phyloP scores from a whole-genome alignment of 35 echinoderm and acorn worm species.

The Eucidaris tribuloides region DNA sequence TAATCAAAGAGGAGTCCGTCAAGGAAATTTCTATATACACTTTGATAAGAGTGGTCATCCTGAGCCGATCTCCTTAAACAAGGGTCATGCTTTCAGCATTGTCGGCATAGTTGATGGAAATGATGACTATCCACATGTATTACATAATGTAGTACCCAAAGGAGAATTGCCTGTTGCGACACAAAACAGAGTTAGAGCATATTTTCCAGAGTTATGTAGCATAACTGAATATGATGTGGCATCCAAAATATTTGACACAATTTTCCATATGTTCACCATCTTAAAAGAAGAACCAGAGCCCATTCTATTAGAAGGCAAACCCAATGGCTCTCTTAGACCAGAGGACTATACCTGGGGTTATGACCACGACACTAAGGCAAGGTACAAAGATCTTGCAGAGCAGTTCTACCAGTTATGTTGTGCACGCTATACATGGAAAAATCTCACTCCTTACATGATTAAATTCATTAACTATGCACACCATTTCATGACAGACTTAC shows the following conservation, averaged over 20 bases:
- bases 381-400: conserved; percentile 43
- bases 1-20: conserved; percentile 35
- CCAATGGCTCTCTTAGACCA: conserved; percentile 6
- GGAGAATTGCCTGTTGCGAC: neutral
- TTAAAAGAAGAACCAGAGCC: conserved; percentile 20
- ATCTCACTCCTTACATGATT: conserved; percentile 84
- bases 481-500: conserved; percentile 33
- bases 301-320: conserved; percentile 2
- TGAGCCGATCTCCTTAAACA: conserved; percentile 44
- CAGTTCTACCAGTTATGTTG: conserved; percentile 55
- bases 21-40: conserved; percentile 61
- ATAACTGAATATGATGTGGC: conserved; percentile 36
- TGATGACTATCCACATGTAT: conserved; percentile 43
- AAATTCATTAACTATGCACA: conserved; percentile 58
- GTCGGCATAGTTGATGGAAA: conserved; percentile 2
- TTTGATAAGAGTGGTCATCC: conserved; percentile 50
- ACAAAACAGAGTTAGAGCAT: neutral
- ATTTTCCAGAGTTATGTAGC: neutral
- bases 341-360: conserved; percentile 74
- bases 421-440: conserved; percentile 22
- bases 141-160: conserved; percentile 16
- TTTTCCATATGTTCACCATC: conserved; percentile 31
- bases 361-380: neutral
- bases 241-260: conserved; percentile 23
- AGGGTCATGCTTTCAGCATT: conserved; percentile 51